Percentiles rank a stretch among this genome's conserved stretches.
phyloP scores from a whole-genome alignment of 2,797 vertebrate genomes.

The Rhabdophis nuchalis region DNA sequence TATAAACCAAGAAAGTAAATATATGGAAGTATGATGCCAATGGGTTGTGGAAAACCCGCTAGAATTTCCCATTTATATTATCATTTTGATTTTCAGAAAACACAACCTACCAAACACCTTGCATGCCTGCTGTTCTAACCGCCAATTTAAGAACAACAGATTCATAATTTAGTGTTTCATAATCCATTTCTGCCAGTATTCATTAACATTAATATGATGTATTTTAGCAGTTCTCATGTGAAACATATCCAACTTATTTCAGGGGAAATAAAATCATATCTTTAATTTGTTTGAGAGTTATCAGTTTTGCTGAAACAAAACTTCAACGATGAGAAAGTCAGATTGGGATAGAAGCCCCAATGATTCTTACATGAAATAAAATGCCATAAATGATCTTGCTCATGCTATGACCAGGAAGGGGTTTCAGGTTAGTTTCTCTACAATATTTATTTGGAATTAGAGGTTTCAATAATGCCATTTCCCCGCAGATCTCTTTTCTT shows the following conservation, averaged over 20 bases:
- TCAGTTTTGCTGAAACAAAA: neutral
- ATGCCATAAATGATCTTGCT: neutral
- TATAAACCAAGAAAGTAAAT: neutral
- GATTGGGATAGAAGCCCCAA: neutral
- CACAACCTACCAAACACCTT: neutral
- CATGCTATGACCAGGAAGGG: neutral
- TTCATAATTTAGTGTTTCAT: neutral
- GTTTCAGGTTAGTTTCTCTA: neutral
- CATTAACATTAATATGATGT: neutral
- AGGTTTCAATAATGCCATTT: neutral
- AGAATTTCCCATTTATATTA: neutral
- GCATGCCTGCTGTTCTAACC: neutral
- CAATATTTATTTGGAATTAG: neutral
- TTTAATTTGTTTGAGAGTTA: neutral
- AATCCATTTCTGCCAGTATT: neutral
- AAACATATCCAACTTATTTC: neutral
- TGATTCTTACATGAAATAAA: neutral
- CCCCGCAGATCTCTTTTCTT: neutral
- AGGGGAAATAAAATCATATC: neutral
- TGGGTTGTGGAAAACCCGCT: neutral
- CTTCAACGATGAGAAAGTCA: neutral
- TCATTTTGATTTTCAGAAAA: neutral
- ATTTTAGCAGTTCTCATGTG: neutral
- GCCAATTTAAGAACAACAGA: neutral
- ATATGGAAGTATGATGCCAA: neutral